Evolutionary conservation across 2,113 vertebrate species (phyloP).

Genomic region (Rutilus rutilus): DNA sequence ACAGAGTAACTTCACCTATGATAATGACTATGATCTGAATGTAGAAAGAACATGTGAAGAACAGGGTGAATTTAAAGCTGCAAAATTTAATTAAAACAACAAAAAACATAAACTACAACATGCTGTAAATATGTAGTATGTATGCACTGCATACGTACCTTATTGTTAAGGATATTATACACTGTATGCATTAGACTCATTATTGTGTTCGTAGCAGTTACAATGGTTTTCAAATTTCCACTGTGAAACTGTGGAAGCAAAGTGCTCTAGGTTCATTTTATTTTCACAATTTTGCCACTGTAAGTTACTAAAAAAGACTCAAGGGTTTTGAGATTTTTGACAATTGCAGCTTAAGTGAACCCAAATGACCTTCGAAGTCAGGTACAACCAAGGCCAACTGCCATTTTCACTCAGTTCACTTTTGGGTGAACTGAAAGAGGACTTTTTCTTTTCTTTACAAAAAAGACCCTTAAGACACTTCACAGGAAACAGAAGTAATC

Average conservation of each 20-base stretch:
- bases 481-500: background rate
- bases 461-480: background rate
- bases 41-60: background rate
- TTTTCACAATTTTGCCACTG: background rate
- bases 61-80: background rate
- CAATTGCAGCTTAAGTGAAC: background rate
- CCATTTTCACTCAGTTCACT: background rate
- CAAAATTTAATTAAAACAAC: background rate
- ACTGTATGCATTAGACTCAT: background rate
- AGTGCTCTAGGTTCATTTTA: background rate
- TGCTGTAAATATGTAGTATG: background rate
- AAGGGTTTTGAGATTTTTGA: background rate
- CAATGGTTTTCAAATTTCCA: background rate
- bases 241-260: background rate
- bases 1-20: background rate
- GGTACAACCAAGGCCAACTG: background rate
- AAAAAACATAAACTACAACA: background rate
- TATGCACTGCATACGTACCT: background rate
- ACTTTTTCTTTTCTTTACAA: too few relatives aligned
- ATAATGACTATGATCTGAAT: background rate
- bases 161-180: background rate
- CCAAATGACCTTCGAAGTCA: background rate
- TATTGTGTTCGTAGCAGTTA: too few relatives aligned
- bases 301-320: constrained; percentile 9
- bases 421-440: too few relatives aligned